A percentile compares a stretch with the other conserved stretches of the same genome.
phyloP scores from a whole-genome alignment of 2,113 vertebrate genomes.

The Leuciscus idus region DNA sequence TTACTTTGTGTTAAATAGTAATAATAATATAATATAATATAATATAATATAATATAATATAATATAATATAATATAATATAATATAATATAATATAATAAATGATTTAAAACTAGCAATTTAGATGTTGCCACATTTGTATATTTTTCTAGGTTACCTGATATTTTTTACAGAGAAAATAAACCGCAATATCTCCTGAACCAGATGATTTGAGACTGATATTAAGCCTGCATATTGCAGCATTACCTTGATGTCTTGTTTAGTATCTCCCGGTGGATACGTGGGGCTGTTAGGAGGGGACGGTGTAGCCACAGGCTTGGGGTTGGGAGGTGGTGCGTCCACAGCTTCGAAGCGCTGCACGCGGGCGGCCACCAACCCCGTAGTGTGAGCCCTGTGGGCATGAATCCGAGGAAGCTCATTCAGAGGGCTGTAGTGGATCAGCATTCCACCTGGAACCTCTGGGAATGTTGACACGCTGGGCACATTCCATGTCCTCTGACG shows the following conservation, averaged over 20 bases:
- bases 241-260: slow-evolving; percentile 49
- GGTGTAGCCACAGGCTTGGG: neutral
- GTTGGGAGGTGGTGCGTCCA: neutral
- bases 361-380: slow-evolving; percentile 52
- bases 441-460: slow-evolving; percentile 22
- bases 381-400: neutral
- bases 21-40: slow-evolving; percentile 6
- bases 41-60: neutral
- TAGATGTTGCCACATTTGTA: neutral
- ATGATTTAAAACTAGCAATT: neutral
- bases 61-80: neutral
- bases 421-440: slow-evolving; percentile 53
- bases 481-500: slow-evolving; percentile 60
- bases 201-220: neutral
- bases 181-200: neutral
- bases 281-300: neutral
- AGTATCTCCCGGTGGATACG: neutral
- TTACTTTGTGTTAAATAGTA: too few species aligned
- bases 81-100: slow-evolving; percentile 8
- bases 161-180: neutral
- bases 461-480: slow-evolving; percentile 32
- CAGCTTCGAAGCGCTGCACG: slow-evolving; percentile 46
- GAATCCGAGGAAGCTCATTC: slow-evolving; percentile 22
- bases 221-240: neutral
- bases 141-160: neutral